phyloP scores from a whole-genome alignment of 1,140 invertebrate genomes.

The Chironomus striatipennis region DNA sequence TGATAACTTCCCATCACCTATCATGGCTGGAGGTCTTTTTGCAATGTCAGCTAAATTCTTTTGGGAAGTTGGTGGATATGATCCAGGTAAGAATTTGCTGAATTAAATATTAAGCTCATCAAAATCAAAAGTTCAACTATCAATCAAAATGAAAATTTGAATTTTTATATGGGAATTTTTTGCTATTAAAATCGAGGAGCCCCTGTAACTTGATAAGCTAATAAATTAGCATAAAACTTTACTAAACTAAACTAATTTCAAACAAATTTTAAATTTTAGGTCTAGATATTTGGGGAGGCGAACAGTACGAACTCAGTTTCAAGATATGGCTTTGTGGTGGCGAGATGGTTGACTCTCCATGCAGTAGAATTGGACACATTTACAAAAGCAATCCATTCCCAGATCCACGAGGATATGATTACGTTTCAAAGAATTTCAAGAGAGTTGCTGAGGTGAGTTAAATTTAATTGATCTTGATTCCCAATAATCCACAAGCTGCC shows the following conservation, averaged over 20 bases:
- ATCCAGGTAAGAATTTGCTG: slow-evolving; percentile 39
- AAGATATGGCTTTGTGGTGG: slow-evolving; percentile 90
- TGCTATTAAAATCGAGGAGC: too few species aligned
- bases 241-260: too few species aligned
- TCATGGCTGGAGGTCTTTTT: slow-evolving; percentile 69
- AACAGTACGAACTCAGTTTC: slow-evolving; percentile 96
- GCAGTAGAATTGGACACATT: slow-evolving; percentile 93
- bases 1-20: not conserved
- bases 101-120: too few species aligned
- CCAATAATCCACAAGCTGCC: too few species aligned
- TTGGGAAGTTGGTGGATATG: slow-evolving; percentile 72
- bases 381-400: slow-evolving; percentile 76
- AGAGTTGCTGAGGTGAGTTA: slow-evolving; percentile 95
- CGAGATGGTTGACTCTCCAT: slow-evolving; percentile 83
- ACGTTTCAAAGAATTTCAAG: slow-evolving; percentile 62
- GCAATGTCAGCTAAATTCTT: slow-evolving; percentile 64
- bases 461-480: too few species aligned
- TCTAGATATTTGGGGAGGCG: slow-evolving; percentile 78
- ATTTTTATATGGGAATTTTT: too few species aligned
- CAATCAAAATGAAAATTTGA: too few species aligned
- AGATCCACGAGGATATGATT: slow-evolving; percentile 20
- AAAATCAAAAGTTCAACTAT: too few species aligned
- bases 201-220: too few species aligned
- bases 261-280: too few species aligned
- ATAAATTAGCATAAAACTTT: too few species aligned